Evolutionary conservation across 2,888 invertebrate species (phyloP).

Genomic region (Pediacus dermestoides): DNA sequence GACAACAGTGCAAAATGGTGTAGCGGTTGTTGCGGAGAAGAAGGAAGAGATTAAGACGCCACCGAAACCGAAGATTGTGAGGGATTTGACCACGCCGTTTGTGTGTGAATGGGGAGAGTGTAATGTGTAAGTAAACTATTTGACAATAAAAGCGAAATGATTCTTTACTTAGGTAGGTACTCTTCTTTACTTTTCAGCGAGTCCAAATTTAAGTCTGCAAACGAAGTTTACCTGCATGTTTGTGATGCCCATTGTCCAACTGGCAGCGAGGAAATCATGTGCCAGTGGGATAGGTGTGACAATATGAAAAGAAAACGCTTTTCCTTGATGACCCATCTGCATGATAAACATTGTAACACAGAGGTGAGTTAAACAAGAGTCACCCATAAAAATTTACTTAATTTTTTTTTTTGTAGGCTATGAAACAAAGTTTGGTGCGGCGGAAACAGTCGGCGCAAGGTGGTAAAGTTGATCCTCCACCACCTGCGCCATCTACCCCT

Average conservation of each 20-base stretch:
- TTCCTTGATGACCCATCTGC: slow-evolving; percentile 94
- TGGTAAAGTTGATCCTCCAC: slow-evolving; percentile 56
- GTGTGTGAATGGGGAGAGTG: slow-evolving; percentile 96
- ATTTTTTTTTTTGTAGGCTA: slow-evolving; percentile 36
- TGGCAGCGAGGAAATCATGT: slow-evolving; percentile 68
- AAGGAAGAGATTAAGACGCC: slow-evolving; percentile 34
- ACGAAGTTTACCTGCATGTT: slow-evolving; percentile 84
- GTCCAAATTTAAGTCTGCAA: slow-evolving; percentile 64
- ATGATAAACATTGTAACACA: slow-evolving; percentile 89
- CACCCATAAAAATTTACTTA: neutral
- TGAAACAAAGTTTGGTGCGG: slow-evolving; percentile 64
- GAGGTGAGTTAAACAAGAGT: slow-evolving; percentile 54
- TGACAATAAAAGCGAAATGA: too few relatives aligned
- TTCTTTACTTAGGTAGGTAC: too few relatives aligned
- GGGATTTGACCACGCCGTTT: slow-evolving; percentile 54
- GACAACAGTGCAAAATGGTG: slow-evolving; percentile 14
- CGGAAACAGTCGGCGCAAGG: slow-evolving; percentile 57
- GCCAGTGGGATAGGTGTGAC: slow-evolving; percentile 90
- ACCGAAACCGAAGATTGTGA: slow-evolving; percentile 43
- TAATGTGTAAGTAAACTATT: slow-evolving; percentile 60
- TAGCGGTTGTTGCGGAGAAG: slow-evolving; percentile 24
- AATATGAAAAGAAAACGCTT: slow-evolving; percentile 84
- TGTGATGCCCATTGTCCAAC: slow-evolving; percentile 80
- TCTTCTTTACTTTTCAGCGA: slow-evolving; percentile 49
- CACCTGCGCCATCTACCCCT: slow-evolving; percentile 46